phyloP scores from a whole-genome alignment of 2,797 vertebrate species.

The Etheostoma nigrum region DNA sequence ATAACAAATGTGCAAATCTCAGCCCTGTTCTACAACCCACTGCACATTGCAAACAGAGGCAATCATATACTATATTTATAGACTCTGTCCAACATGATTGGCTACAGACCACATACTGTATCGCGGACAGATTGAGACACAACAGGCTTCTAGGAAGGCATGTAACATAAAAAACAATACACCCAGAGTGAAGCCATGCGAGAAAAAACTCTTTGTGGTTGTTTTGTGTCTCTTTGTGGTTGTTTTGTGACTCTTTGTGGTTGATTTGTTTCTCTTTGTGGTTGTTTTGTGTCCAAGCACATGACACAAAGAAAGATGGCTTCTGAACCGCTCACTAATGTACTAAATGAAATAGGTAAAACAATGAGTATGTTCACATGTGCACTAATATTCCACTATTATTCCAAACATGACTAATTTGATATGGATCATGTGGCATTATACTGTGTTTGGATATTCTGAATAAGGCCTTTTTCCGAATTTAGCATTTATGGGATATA shows the following conservation, averaged over 20 bases:
- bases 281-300: neutral
- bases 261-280: neutral
- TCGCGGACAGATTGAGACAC: neutral
- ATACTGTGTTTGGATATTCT: too few relatives aligned
- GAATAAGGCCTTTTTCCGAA: too few relatives aligned
- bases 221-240: neutral
- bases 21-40: neutral
- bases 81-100: neutral
- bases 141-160: neutral
- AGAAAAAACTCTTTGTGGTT: too few relatives aligned
- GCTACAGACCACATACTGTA: neutral
- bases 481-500: too few relatives aligned
- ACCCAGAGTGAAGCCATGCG: neutral
- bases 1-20: slow-evolving; percentile 23
- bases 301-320: neutral
- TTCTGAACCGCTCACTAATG: neutral
- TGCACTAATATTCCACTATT: too few relatives aligned
- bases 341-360: too few relatives aligned
- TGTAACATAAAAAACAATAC: too few relatives aligned
- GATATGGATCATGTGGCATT: too few relatives aligned
- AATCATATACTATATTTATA: neutral
- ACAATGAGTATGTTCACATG: too few relatives aligned
- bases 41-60: neutral
- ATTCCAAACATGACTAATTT: too few relatives aligned
- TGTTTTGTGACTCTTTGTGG: neutral